Evolutionary conservation across 2,888 invertebrate species (phyloP).

Genomic region (Dorcus parallelipipedus): DNA sequence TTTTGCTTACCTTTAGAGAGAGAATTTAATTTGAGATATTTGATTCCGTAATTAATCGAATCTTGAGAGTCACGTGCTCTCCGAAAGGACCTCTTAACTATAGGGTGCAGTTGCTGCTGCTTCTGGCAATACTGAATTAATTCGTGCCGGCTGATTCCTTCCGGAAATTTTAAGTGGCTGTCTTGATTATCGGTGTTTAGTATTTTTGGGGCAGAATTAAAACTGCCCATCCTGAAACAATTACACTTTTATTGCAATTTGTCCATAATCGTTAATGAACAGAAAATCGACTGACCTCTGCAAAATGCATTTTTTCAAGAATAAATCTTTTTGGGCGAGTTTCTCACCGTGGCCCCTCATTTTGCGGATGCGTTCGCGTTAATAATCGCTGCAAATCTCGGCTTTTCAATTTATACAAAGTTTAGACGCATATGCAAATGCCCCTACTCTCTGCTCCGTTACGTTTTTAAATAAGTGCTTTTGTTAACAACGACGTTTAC

Average conservation of each 20-base stretch:
- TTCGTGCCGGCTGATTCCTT: slow-evolving; percentile 50
- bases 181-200: slow-evolving; percentile 62
- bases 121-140: slow-evolving; percentile 56
- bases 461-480: no score
- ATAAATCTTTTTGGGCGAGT: no score
- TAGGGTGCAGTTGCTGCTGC: slow-evolving; percentile 49
- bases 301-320: slow-evolving; percentile 26
- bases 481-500: no score
- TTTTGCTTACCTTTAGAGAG: slow-evolving; percentile 47
- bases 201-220: slow-evolving; percentile 65
- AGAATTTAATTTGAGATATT: slow-evolving; percentile 48
- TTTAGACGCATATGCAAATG: no score
- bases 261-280: background rate
- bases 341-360: no score
- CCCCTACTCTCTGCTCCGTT: no score
- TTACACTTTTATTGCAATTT: background rate
- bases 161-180: slow-evolving; percentile 53
- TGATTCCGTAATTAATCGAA: slow-evolving; percentile 34
- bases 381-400: no score
- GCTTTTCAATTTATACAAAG: no score
- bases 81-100: slow-evolving; percentile 47
- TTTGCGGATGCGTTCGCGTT: no score
- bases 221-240: slow-evolving; percentile 65
- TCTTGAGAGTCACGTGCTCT: slow-evolving; percentile 25
- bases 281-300: slow-evolving; percentile 23